Percentiles rank a stretch among this genome's conserved stretches.
phyloP scores from a whole-genome alignment of 1,140 invertebrate genomes.

The Pseudomyrmex dendroicus region DNA sequence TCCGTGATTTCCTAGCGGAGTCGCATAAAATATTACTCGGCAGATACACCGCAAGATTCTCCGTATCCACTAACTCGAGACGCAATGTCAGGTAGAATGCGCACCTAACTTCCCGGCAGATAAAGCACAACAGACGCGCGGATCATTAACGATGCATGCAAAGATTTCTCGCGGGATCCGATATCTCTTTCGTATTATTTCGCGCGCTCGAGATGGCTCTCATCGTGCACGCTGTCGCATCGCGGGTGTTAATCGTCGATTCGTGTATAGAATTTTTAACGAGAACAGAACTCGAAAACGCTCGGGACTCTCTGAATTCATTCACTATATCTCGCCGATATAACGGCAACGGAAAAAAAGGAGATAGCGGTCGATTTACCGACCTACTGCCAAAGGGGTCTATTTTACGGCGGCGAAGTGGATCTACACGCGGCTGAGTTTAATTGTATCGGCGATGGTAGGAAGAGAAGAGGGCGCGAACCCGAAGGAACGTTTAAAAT shows the following conservation, averaged over 20 bases:
- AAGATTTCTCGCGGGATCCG: conserved; percentile 65
- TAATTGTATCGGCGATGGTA: conserved; percentile 56
- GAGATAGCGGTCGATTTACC: conserved; percentile 15
- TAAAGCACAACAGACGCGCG: conserved; percentile 58
- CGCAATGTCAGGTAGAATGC: conserved; percentile 52
- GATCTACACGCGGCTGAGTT: conserved; percentile 42
- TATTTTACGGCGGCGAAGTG: conserved; percentile 46
- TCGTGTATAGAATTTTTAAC: conserved; percentile 45
- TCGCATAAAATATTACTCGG: conserved; percentile 49
- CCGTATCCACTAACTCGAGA: conserved; percentile 55
- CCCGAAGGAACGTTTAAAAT: conserved; percentile 28
- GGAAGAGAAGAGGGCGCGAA: not conserved
- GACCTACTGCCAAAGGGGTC: conserved; percentile 60
- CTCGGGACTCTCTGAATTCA: conserved; percentile 32
- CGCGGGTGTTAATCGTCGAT: conserved; percentile 43
- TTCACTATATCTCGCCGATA: conserved; percentile 15
- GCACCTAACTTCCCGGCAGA: conserved; percentile 53
- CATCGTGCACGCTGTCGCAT: not conserved
- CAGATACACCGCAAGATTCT: conserved; percentile 55
- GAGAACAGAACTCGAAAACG: conserved; percentile 26
- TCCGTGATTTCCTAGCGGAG: conserved; percentile 69
- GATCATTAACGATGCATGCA: conserved; percentile 68
- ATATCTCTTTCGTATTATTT: conserved; percentile 55
- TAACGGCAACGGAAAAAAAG: not conserved
- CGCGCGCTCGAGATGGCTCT: not conserved